Evolutionary conservation across 2,113 vertebrate species (phyloP), one percentile per base, ranked within the genome.

Genomic region (Sitta europaea): DNA sequence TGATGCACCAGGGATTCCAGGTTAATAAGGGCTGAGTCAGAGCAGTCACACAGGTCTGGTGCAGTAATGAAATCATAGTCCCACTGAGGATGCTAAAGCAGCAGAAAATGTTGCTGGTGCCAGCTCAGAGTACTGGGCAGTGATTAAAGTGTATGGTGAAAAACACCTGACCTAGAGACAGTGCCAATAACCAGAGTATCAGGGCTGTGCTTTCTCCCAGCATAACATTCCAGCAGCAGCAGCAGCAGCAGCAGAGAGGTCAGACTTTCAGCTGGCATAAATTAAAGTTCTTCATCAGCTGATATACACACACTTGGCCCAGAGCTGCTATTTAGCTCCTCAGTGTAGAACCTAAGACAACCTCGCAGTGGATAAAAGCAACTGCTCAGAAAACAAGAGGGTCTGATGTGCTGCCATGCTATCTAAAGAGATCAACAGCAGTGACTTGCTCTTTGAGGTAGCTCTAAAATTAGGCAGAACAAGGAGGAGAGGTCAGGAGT

Each of bases 381-480:
- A 67, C 27, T 83, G 65, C 25, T 67, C 43, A 53, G 59, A 62
- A 93, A 90, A 86, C 48, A 63, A 63, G 58, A 51, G 12, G 47
- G 51, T 88, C 55, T 88, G 75, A 58, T 28, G 33, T 17, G 88
- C 27, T 53, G 40, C 20, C 72, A 55, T 33, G 45, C 25, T 40
- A 86, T 31, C 27, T 66, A 73, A 80, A 88, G 14, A 47, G 67
- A 86, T 57, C 70, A 72, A 62, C 65, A 91, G 73, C 55, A 9
- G 47, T 38, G 40, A 70, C 63, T 76, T 67, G 63, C 84, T 94
- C 81, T 89, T 82, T 77, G 67, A 94, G 75, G 75, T 79, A 88
- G 62, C 82, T 88, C 63, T 86, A 92, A 95, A 90, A 94, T 80
- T 74, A 88, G 57, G 79, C 35, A 96, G 88, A 95, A 83, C 65